phyloP scores from a whole-genome alignment of 1,140 invertebrate species.

The Leptonema lineaticorne region DNA sequence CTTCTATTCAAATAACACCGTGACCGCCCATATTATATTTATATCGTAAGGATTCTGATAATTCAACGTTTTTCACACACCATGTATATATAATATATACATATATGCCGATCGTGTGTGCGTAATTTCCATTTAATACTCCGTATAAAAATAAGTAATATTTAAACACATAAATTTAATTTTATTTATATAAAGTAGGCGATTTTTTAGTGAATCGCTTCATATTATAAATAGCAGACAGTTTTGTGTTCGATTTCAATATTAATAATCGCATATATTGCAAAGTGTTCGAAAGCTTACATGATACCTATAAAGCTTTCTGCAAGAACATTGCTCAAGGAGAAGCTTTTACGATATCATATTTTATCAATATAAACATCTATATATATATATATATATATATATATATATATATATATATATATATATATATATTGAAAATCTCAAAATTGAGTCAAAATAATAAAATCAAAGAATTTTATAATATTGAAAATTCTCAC shows the following conservation, averaged over 20 bases:
- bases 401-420: too few species aligned
- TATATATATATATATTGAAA: too few species aligned
- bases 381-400: too few species aligned
- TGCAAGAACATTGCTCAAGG: too few species aligned
- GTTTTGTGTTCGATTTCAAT: constrained; percentile 16
- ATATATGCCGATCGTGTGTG: not conserved
- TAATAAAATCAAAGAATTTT: too few species aligned
- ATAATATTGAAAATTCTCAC: too few species aligned
- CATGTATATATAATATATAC: not conserved
- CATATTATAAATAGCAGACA: too few species aligned
- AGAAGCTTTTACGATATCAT: too few species aligned
- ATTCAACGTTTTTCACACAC: not conserved
- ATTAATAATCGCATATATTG: constrained; percentile 25
- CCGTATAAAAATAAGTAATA: not conserved
- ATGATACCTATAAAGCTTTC: too few species aligned
- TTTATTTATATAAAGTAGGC: constrained; percentile 9
- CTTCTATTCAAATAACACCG: constrained; percentile 15
- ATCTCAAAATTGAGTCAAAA: too few species aligned
- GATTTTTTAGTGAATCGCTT: constrained; percentile 7
- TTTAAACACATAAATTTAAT: too few species aligned
- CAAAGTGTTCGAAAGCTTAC: not conserved
- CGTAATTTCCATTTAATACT: not conserved
- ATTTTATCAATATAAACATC: too few species aligned
- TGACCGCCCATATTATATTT: not conserved
- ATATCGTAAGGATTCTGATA: not conserved